phyloP scores from a whole-genome alignment of 1,140 invertebrate species.

The Pararge aegeria region DNA sequence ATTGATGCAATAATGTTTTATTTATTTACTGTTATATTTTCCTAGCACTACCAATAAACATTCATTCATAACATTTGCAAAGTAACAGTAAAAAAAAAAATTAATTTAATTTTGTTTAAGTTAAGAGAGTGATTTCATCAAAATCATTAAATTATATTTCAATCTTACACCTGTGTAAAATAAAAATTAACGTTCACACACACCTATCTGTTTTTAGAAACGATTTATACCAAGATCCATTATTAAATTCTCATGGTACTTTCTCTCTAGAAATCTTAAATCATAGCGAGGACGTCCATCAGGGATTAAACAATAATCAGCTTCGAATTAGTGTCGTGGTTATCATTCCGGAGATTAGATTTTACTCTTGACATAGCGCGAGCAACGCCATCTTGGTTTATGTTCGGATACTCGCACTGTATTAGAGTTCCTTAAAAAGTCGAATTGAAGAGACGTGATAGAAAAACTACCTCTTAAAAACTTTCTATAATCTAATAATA shows the following conservation, averaged over 20 bases:
- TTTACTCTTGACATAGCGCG: conserved; percentile 14
- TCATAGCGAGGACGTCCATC: conserved; percentile 16
- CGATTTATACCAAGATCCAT: background rate
- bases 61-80: too few species aligned
- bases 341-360: conserved; percentile 21
- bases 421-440: conserved; percentile 5
- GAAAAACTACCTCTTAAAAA: too few species aligned
- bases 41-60: too few species aligned
- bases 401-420: conserved; percentile 10
- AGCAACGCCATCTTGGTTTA: conserved; percentile 12
- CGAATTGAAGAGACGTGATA: too few species aligned
- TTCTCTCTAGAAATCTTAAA: background rate
- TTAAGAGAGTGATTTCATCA: too few species aligned
- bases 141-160: too few species aligned
- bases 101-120: too few species aligned
- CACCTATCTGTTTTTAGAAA: background rate
- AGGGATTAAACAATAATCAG: conserved; percentile 23
- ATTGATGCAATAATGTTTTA: too few species aligned
- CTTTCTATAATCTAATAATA: too few species aligned
- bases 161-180: too few species aligned
- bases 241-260: conserved; percentile 19
- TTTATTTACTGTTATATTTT: too few species aligned
- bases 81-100: too few species aligned
- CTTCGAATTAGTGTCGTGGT: conserved; percentile 18
- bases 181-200: background rate